Evolutionary conservation across 2,113 vertebrate species (phyloP).

Genomic region (Irena cyanogastra): DNA sequence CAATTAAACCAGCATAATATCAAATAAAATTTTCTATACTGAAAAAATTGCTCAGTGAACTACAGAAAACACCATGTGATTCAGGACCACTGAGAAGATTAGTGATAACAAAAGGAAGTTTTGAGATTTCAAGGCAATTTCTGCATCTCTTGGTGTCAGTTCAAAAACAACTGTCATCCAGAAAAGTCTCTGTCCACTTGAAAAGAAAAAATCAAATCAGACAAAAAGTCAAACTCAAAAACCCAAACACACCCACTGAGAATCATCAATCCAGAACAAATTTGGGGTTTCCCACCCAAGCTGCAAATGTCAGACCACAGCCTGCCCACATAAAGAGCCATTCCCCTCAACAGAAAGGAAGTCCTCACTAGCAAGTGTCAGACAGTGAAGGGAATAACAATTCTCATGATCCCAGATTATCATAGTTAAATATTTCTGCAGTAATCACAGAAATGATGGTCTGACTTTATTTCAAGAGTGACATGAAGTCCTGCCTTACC

Average conservation of each 20-base stretch:
- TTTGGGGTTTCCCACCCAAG: background rate
- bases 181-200: background rate
- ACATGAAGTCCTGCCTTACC: background rate
- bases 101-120: background rate
- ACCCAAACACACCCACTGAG: background rate
- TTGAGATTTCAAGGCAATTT: background rate
- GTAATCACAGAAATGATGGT: background rate
- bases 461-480: background rate
- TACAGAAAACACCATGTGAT: background rate
- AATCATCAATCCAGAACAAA: background rate
- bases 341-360: background rate
- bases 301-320: background rate
- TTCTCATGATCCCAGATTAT: background rate
- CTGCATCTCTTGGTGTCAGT: background rate
- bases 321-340: background rate
- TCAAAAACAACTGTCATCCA: background rate
- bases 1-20: background rate
- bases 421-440: background rate
- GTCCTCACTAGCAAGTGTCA: background rate
- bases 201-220: background rate
- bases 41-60: background rate
- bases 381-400: background rate
- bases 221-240: background rate
- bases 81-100: background rate
- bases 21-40: background rate